Evolutionary conservation across 1,140 invertebrate species (phyloP), one percentile per base, ranked within the genome.

Genomic region (Ostrea edulis): DNA sequence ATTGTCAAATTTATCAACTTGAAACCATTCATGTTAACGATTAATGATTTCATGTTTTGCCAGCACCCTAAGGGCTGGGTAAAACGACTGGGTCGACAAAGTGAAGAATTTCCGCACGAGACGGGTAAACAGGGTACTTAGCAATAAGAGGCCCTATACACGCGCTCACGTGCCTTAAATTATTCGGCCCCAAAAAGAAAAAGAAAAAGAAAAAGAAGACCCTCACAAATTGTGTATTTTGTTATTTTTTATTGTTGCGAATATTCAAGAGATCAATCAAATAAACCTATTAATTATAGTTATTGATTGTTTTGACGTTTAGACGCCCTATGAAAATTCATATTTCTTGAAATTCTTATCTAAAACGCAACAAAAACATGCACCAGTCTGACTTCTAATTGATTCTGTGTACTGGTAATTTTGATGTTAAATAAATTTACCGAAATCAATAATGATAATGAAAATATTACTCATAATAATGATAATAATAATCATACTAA

Each of bases 1-100:
- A 77, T 77, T 77, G 68, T 35, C 68, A 77, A 77, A 77, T 77
- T 77, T 77, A 77, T 77, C 68, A 77, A 35, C 68, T 77, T 77
- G 68, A 77, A 77, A 77, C 68, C 29, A 77, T 77, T 77, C 68
- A 77, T 77, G 25, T 35, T 77, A 77, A 77, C 68, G 68, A 77
- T 77, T 35, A 77, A 77, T 29, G 68, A 29, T 29, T 77, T 25
- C 29, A 9, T 77, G 68, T 77, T 77, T 77, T 29, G 68, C 29
- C 68, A 35, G 68, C 29, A 77, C 25, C 68, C 25, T 35, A 3
- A 77, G 25, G 25, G 5, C 68, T 25, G 11, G 8, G 29, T 8
- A 17, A 35, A 35, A 35, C 22, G 22, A 29, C 12, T 17, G 22
- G 68, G 29, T 77, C 25, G 68, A 25, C 68, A 44, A 29, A 14